Evolutionary conservation across 2,113 vertebrate species (phyloP).

Genomic region (Sigmodon hispidus): DNA sequence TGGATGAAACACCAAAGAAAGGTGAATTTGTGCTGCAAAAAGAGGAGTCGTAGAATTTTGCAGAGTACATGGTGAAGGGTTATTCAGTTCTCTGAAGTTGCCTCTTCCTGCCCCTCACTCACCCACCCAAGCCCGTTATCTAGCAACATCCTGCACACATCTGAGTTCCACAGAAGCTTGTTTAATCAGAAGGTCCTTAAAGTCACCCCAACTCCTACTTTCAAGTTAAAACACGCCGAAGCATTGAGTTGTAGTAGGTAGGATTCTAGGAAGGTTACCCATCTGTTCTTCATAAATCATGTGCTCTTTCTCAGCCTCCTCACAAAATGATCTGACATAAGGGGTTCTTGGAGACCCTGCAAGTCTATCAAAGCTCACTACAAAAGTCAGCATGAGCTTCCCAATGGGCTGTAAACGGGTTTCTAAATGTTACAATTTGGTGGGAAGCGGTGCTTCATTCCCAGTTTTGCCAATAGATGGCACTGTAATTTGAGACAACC

Average conservation of each 20-base stretch:
- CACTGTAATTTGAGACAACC: constrained; percentile 14
- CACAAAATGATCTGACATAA: not conserved
- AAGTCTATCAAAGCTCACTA: not conserved
- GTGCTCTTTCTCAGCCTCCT: not conserved
- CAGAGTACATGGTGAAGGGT: not conserved
- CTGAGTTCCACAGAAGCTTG: not conserved
- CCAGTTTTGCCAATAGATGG: not conserved
- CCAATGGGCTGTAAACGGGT: not conserved
- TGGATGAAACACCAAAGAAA: constrained; percentile 74
- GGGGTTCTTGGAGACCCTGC: not conserved
- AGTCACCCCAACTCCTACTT: not conserved
- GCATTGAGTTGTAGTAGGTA: not conserved
- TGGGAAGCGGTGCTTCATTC: constrained; percentile 28
- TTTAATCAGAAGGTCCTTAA: not conserved
- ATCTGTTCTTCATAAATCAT: not conserved
- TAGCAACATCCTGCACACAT: not conserved
- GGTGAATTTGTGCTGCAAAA: constrained; percentile 66
- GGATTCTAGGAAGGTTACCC: not conserved
- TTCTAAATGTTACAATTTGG: not conserved
- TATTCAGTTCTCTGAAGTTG: not conserved
- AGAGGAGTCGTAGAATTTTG: constrained; percentile 13
- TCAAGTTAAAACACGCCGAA: constrained; percentile 24
- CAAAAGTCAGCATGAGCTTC: not conserved
- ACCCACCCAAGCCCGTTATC: not conserved
- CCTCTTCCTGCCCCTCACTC: not conserved